These are phyloP conservation scores for Tachycineta bicolor DNA, from an alignment of 2,113 vertebrate species.

Conservation along the genomic window DNA sequence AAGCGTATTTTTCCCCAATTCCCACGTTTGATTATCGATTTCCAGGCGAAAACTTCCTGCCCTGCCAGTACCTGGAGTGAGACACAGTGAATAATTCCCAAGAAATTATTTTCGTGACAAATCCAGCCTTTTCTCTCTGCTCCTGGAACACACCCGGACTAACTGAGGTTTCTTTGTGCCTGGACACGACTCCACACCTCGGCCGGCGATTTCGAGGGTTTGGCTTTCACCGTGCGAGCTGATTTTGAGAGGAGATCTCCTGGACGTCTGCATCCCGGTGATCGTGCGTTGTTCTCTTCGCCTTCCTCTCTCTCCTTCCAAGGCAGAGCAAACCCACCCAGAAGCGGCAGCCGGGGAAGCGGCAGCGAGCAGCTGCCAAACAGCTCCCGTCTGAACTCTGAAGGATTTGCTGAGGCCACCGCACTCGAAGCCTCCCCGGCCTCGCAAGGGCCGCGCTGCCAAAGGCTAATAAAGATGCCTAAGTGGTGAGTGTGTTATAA, in stretches of 20 bases:
- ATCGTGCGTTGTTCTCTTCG: fast-evolving
- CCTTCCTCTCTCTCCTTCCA: not conserved
- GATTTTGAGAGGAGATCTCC: not conserved
- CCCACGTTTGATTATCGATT: not conserved
- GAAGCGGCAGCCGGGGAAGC: not conserved
- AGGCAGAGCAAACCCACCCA: not conserved
- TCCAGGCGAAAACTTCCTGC: not conserved
- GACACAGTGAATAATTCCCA: not conserved
- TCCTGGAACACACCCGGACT: not conserved
- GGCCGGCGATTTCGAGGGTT: not conserved
- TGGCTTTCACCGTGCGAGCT: not conserved
- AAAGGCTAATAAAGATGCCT: conserved; percentile 57
- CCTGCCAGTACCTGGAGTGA: not conserved
- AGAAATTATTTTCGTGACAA: not conserved
- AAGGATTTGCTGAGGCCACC: not conserved
- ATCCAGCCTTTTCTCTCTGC: not conserved
- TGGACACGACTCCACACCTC: not conserved
- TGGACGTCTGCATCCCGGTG: not conserved
- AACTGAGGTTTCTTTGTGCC: not conserved
- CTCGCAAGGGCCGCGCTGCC: not conserved
- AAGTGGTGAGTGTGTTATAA: conserved; percentile 42
- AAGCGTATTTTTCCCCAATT: not conserved
- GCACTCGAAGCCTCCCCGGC: not conserved
- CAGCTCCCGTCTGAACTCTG: not conserved
- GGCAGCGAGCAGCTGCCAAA: not conserved